These are phyloP conservation scores for Narcine bancroftii DNA, from an alignment of 2,113 vertebrate genomes.

Conservation along the genomic window DNA sequence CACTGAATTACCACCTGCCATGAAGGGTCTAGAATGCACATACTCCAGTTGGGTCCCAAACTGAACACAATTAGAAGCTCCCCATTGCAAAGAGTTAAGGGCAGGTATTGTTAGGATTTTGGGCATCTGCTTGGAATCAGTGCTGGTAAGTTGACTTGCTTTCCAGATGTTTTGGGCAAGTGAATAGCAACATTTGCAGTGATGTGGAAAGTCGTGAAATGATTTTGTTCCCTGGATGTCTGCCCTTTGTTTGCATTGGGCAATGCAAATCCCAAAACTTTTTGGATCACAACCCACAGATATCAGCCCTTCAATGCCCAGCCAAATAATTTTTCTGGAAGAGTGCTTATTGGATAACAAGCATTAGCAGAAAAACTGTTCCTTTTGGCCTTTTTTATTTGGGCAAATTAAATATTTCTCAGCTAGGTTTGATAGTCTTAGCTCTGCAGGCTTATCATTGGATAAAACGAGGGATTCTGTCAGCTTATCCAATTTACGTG, in stretches of 20 bases:
- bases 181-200: neutral
- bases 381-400: neutral
- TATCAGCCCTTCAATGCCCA: neutral
- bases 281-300: neutral
- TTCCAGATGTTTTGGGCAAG: neutral
- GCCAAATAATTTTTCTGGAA: neutral
- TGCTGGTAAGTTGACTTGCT: neutral
- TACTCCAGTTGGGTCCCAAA: neutral
- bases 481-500: slow-evolving; percentile 8
- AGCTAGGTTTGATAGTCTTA: neutral
- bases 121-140: neutral
- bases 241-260: neutral
- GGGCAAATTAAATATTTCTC: neutral
- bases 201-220: neutral
- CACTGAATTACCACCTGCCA: neutral
- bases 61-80: neutral
- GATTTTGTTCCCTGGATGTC: neutral
- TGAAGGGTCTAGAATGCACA: neutral
- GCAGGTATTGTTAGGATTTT: neutral
- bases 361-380: neutral
- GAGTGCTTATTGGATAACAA: neutral
- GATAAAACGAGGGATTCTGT: neutral
- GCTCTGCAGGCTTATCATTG: neutral
- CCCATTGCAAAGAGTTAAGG: neutral
- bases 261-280: neutral